Conservation (phyloP, 2,888 invertebrate species). For the Diloba caeruleocephala region DNA sequence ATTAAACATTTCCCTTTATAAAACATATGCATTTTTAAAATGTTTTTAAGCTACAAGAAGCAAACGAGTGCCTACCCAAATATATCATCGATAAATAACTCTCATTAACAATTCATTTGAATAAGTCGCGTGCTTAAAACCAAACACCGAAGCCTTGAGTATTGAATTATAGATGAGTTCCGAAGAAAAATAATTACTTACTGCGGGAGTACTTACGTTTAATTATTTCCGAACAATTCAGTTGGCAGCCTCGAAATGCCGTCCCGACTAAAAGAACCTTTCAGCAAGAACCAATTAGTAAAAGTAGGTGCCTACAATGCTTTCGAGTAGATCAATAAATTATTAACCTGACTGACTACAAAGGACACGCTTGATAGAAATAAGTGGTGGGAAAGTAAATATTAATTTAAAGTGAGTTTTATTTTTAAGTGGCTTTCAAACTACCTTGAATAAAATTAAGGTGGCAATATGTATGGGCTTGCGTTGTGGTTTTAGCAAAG, state of each 20-base stretch:
- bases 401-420: slow-evolving; percentile 24
- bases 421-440: slow-evolving; percentile 17
- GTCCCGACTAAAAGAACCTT: slow-evolving; percentile 65
- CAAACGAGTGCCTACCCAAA: background rate
- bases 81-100: background rate
- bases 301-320: slow-evolving; percentile 70
- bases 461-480: background rate
- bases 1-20: too few species aligned
- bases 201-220: slow-evolving; percentile 62
- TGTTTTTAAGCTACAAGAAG: too few species aligned
- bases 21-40: too few species aligned
- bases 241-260: slow-evolving; percentile 62
- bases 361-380: slow-evolving; percentile 55
- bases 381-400: slow-evolving; percentile 46
- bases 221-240: slow-evolving; percentile 72
- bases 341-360: slow-evolving; percentile 64
- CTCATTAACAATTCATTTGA: slow-evolving; percentile 40
- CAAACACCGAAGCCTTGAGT: slow-evolving; percentile 48
- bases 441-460: background rate
- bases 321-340: slow-evolving; percentile 66
- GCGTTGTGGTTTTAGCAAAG: background rate
- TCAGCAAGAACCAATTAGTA: slow-evolving; percentile 75
- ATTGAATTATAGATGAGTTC: slow-evolving; percentile 64
- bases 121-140: slow-evolving; percentile 52
- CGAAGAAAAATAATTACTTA: slow-evolving; percentile 70